phyloP scores from a whole-genome alignment of 2,797 vertebrate genomes.

The Darevskia mixta region DNA sequence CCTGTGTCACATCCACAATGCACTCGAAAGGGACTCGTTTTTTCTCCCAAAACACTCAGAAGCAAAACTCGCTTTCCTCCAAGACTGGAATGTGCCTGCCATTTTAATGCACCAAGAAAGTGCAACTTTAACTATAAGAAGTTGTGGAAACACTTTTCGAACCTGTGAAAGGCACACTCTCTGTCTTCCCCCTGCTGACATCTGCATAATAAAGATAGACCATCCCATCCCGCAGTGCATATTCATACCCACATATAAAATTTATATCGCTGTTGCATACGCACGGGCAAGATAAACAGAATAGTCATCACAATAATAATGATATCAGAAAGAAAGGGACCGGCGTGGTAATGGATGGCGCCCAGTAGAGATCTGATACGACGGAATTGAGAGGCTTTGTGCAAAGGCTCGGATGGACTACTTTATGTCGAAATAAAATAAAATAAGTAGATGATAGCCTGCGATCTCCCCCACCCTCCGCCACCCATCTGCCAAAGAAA shows the following conservation, averaged over 20 bases:
- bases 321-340: conserved; percentile 38
- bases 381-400: conserved; percentile 48
- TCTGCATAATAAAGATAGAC: conserved; percentile 73
- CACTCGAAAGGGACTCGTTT: too few relatives aligned
- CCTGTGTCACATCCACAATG: background rate
- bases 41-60: too few relatives aligned
- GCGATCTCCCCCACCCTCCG: background rate
- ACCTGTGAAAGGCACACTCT: conserved; percentile 53
- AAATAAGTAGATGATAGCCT: background rate
- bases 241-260: conserved; percentile 53
- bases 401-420: conserved; percentile 50
- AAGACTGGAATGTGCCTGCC: background rate
- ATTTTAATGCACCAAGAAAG: background rate
- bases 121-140: background rate
- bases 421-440: conserved; percentile 42
- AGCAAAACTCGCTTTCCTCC: too few relatives aligned
- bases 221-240: conserved; percentile 46
- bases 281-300: conserved; percentile 59
- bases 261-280: conserved; percentile 52
- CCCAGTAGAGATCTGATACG: conserved; percentile 62
- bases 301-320: conserved; percentile 25
- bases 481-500: too few relatives aligned
- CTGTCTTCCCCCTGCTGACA: conserved; percentile 47
- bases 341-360: conserved; percentile 56
- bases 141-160: conserved; percentile 15